Evolutionary conservation across 2,113 vertebrate genomes (phyloP), one percentile per base, ranked within the genome.

Genomic region (Phoenicopterus ruber): DNA sequence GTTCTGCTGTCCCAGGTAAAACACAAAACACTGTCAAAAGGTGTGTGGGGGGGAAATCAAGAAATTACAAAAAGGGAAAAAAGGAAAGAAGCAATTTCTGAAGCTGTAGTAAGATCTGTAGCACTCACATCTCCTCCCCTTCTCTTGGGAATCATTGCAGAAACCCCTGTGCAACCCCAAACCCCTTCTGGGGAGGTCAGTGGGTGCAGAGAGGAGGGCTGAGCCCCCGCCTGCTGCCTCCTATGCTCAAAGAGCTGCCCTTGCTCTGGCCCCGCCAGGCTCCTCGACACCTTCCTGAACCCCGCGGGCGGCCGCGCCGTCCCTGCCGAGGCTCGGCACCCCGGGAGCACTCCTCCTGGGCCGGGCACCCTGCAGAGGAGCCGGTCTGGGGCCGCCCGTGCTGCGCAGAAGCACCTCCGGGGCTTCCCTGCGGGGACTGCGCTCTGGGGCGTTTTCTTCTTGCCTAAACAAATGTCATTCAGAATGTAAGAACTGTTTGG

Each of bases 331-430:
- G 28, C 76, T 81, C 6, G 0, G 16, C 7, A 2, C 5, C 7
- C 26, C 1, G 1, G 71, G 16, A 82, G 0, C 13, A 82, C 29
- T 46, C 21, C 38, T 71, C 11, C 52, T 2, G 4, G 24, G 6
- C 26, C 1, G 3, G 36, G 29, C 0, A 2, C 11, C 29, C 22
- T 7, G 2, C 7, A 5, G 21, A 76, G 28, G n/a, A 70, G 38
- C 31, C 42, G 21, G 24, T 46, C 58, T 67, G 13, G 29, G 32
- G 6, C 25, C 6, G 4, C 31, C n/a, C 0, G 0, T 52, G 47
- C 36, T 66, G 52, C 1, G 3, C 26, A 17, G 50, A 66, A 70
- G 42, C 12, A 13, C 1, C 1, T 10, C 13, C 0, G 0, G 61
- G 16, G 18, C 36, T 67, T 22, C 50, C 17, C 28, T 36, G 11